Percentiles rank a stretch among this genome's conserved stretches.
phyloP scores from a whole-genome alignment of 2,113 vertebrate genomes.

The Mormyrus iriodes region DNA sequence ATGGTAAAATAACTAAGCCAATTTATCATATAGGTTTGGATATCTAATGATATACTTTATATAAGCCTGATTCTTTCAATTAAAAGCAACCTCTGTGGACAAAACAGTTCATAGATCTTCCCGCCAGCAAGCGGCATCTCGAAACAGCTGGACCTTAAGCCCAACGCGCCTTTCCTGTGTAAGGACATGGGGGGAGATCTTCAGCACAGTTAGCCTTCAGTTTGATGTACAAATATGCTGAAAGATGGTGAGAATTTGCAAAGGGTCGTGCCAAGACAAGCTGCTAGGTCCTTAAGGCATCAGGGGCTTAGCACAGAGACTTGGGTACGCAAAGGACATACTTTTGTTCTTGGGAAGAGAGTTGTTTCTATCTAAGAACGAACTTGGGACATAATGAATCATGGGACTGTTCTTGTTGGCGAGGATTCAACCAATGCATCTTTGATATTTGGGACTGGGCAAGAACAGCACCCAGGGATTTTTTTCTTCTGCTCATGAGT shows the following conservation, averaged over 20 bases:
- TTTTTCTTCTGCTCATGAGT: neutral
- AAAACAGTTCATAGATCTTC: neutral
- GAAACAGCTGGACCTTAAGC: slow-evolving; percentile 28
- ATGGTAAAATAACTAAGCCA: slow-evolving; percentile 13
- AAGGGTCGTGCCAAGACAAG: slow-evolving; percentile 16
- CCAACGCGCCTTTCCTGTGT: slow-evolving; percentile 24
- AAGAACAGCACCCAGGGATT: neutral
- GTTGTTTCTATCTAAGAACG: neutral
- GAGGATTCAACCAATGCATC: neutral
- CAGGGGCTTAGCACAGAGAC: neutral
- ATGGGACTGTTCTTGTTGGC: neutral
- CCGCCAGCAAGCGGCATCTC: neutral
- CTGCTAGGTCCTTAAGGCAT: neutral
- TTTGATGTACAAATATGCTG: slow-evolving; percentile 39
- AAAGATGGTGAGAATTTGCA: slow-evolving; percentile 44
- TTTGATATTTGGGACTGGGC: neutral
- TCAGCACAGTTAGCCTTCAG: slow-evolving; percentile 30
- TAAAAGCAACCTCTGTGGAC: neutral
- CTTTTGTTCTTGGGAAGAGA: neutral
- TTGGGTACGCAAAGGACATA: neutral
- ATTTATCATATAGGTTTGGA: slow-evolving; percentile 3
- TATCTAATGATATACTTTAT: neutral
- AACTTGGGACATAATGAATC: neutral
- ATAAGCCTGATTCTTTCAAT: neutral
- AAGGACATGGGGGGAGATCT: slow-evolving; percentile 16